Percentiles rank a stretch among this genome's conserved stretches.
Conservation (phyloP, 2,113 vertebrate genomes). For the Podarcis raffonei region DNA sequence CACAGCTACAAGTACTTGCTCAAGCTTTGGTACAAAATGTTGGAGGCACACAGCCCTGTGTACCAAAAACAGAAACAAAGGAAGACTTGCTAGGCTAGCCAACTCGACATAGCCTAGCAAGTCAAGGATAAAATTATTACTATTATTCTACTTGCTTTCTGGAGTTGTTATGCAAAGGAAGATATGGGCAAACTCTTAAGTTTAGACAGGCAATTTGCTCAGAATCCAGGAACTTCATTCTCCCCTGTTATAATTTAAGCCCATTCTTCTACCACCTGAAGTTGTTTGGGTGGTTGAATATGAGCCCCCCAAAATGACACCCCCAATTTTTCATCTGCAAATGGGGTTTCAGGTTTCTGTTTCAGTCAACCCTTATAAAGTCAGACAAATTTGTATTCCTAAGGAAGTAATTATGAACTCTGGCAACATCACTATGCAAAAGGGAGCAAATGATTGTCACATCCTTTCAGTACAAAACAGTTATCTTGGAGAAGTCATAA, state of each 20-base stretch:
- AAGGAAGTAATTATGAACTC: background rate
- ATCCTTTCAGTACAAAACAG: constrained; percentile 74
- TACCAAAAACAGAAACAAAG: constrained; percentile 24
- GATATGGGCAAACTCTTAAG: background rate
- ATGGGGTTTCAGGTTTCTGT: background rate
- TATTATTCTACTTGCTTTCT: constrained; percentile 70
- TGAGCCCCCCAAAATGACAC: background rate
- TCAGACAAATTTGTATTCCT: background rate
- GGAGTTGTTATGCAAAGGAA: constrained; percentile 5
- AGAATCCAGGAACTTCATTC: background rate
- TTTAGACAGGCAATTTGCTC: background rate
- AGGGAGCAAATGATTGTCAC: constrained; percentile 77
- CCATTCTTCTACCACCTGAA: background rate
- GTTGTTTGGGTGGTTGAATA: background rate
- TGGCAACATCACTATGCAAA: constrained; percentile 66
- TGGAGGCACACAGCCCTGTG: background rate
- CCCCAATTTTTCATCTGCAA: background rate
- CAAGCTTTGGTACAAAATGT: constrained; percentile 12
- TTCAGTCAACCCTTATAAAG: background rate
- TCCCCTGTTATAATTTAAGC: too few species aligned
- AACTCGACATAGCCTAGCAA: constrained; percentile 59
- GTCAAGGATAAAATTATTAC: constrained; percentile 75
- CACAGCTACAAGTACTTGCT: background rate
- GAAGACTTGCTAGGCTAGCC: constrained; percentile 45
- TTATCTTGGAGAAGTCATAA: constrained; percentile 72